A percentile compares a stretch with the other conserved stretches of the same genome.
Evolutionary conservation across 2,113 vertebrate genomes (phyloP).

Genomic region (Hyperopisus bebe): DNA sequence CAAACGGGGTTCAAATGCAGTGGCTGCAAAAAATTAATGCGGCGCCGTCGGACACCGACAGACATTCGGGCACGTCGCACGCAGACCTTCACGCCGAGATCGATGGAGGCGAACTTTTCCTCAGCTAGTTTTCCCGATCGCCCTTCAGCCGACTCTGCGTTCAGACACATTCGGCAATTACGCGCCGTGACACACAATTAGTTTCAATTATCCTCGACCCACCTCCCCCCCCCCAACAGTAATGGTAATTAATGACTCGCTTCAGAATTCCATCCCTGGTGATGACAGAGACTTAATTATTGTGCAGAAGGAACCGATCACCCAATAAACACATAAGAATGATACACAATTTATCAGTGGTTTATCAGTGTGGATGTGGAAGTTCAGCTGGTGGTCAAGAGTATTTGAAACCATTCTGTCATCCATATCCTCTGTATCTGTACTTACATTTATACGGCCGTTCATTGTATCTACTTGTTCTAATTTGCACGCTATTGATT

Average conservation of each 20-base stretch:
- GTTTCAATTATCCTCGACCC: constrained; percentile 13
- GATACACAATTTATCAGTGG: neutral
- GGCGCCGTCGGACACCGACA: neutral
- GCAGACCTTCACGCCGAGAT: neutral
- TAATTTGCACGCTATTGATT: neutral
- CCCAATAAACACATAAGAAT: constrained; percentile 17
- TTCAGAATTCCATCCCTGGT: neutral
- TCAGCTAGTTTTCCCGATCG: neutral
- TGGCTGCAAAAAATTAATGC: neutral
- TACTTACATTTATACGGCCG: neutral
- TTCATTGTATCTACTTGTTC: neutral
- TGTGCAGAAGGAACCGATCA: constrained; percentile 3
- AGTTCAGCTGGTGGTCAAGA: neutral
- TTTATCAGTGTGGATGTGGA: neutral
- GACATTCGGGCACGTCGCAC: neutral
- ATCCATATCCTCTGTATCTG: neutral
- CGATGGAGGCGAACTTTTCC: neutral
- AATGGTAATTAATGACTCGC: constrained; percentile 14
- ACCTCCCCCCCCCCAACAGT: neutral
- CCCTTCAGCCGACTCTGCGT: neutral
- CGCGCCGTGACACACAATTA: constrained; percentile 6
- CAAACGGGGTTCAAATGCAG: neutral
- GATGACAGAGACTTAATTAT: constrained; percentile 13
- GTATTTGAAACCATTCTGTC: neutral
- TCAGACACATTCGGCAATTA: constrained; percentile 10